Conservation (phyloP, 2,797 vertebrate genomes). For the Platyrinchus mystaceus region DNA sequence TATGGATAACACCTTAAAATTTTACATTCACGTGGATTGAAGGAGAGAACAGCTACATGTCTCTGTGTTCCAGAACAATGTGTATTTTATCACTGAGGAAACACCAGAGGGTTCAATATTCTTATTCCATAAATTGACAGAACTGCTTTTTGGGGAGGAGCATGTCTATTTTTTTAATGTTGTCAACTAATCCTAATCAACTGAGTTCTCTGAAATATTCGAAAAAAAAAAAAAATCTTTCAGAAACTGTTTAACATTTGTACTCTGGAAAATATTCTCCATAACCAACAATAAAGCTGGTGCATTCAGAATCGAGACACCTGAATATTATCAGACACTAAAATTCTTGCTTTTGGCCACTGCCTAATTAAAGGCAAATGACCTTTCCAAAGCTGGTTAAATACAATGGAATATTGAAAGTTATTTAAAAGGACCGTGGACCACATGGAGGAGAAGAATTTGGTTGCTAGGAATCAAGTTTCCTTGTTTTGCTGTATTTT, state of each 20-base stretch:
- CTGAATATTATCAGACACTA: neutral
- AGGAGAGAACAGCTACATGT: neutral
- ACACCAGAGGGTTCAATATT: neutral
- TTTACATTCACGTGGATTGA: neutral
- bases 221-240: neutral
- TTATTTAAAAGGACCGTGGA: neutral
- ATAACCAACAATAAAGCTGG: neutral
- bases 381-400: neutral
- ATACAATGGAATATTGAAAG: neutral
- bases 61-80: neutral
- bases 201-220: neutral
- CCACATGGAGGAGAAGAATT: neutral
- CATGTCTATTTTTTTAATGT: neutral
- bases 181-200: neutral
- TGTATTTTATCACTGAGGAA: neutral
- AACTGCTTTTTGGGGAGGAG: neutral
- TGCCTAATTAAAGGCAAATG: neutral
- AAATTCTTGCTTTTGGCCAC: neutral
- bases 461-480: neutral
- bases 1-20: neutral
- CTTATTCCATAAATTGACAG: neutral
- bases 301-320: neutral
- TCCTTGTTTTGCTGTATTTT: conserved; percentile 22
- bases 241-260: neutral
- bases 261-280: neutral